Percentiles rank a stretch among this genome's conserved stretches.
Conservation (phyloP, 2,797 vertebrate genomes). For the Columba guinea region DNA sequence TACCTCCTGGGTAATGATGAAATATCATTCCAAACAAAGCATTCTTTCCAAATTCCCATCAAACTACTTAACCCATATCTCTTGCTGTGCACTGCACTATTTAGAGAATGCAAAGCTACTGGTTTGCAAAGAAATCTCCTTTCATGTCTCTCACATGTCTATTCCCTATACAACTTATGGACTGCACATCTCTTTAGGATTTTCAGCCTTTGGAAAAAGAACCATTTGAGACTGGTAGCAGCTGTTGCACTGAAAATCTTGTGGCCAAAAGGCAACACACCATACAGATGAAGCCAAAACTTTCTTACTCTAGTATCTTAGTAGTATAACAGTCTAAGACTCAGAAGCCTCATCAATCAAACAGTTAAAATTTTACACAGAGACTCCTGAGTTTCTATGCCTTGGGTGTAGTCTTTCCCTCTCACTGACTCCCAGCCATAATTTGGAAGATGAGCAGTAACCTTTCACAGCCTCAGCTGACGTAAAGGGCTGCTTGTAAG, state of each 20-base stretch:
- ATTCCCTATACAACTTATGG: background rate
- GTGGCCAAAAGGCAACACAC: background rate
- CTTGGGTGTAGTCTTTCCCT: background rate
- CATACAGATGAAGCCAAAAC: rapidly evolving
- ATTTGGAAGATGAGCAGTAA: background rate
- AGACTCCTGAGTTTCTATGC: background rate
- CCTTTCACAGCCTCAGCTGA: background rate
- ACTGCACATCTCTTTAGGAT: background rate
- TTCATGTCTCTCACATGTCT: background rate
- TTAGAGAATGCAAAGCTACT: background rate
- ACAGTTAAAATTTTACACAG: background rate
- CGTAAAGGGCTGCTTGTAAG: background rate
- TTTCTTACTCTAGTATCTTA: background rate
- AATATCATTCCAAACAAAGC: background rate
- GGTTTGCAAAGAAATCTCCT: background rate
- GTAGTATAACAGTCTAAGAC: background rate
- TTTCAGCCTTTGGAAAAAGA: background rate
- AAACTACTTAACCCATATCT: background rate
- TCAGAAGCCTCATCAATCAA: background rate
- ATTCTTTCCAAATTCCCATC: background rate
- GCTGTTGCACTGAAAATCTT: background rate
- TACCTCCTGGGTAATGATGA: background rate
- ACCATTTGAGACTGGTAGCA: background rate
- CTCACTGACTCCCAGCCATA: background rate
- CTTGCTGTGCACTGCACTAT: background rate